These are phyloP conservation scores for Eulemur albifrons DNA, from an alignment of 2,797 vertebrate genomes.

Conservation along the genomic window DNA sequence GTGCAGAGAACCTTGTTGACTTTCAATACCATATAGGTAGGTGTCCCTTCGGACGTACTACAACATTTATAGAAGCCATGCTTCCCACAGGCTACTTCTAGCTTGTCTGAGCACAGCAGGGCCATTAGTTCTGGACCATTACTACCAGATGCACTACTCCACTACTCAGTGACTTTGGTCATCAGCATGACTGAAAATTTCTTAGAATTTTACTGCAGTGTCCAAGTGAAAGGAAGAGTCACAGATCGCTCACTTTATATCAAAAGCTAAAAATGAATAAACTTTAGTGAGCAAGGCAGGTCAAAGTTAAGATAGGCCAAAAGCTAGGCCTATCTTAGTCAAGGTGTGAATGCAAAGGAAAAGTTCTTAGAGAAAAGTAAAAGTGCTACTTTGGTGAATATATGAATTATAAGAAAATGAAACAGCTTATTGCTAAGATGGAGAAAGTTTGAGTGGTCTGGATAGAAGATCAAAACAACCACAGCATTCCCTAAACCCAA, in stretches of 20 bases:
- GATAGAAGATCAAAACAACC: neutral
- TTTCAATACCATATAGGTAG: neutral
- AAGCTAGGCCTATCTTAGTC: neutral
- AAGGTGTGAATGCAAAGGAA: neutral
- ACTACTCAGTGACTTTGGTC: neutral
- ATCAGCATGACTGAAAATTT: neutral
- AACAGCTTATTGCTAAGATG: neutral
- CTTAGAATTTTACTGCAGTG: neutral
- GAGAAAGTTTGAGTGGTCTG: neutral
- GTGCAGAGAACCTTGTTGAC: neutral
- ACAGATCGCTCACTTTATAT: neutral
- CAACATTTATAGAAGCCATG: neutral
- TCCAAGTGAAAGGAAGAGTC: neutral
- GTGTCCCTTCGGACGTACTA: neutral
- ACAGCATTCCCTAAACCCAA: neutral
- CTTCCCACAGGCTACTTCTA: slow-evolving; percentile 46
- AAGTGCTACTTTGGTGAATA: neutral
- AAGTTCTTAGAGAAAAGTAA: neutral
- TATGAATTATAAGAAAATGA: neutral
- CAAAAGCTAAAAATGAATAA: neutral
- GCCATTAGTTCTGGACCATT: neutral
- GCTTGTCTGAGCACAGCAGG: slow-evolving; percentile 19
- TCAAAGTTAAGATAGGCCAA: neutral
- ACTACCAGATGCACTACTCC: neutral
- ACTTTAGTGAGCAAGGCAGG: neutral